These are phyloP conservation scores for Bufotes viridis DNA, from an alignment of 2,797 vertebrate genomes.

Conservation along the genomic window DNA sequence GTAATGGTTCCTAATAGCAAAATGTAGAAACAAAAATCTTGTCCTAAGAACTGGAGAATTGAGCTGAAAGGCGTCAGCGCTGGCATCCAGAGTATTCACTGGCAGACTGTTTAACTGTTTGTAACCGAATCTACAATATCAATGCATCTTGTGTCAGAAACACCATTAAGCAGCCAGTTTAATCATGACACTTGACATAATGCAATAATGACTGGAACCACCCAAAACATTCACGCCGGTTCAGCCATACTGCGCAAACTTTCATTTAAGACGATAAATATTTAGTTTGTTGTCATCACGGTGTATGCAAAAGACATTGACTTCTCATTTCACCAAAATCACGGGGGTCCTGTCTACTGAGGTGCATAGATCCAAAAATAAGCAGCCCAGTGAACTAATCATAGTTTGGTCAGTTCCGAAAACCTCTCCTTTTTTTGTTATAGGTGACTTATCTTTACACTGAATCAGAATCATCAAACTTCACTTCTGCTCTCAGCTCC, in stretches of 20 bases:
- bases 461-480: constrained; percentile 47
- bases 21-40: neutral
- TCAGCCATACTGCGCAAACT: constrained; percentile 37
- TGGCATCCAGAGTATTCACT: neutral
- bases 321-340: constrained; percentile 70
- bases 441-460: constrained; percentile 58
- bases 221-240: constrained; percentile 39
- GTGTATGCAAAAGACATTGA: neutral
- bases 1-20: neutral
- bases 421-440: constrained; percentile 61
- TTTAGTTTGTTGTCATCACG: constrained; percentile 34
- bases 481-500: constrained; percentile 46
- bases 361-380: constrained; percentile 71
- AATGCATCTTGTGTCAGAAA: constrained; percentile 46
- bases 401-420: constrained; percentile 72
- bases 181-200: constrained; percentile 54
- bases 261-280: constrained; percentile 43
- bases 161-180: constrained; percentile 45
- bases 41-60: neutral
- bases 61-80: neutral
- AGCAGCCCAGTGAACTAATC: constrained; percentile 75
- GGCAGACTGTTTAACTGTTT: constrained; percentile 51
- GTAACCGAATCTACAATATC: constrained; percentile 48
- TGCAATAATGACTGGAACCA: constrained; percentile 39
- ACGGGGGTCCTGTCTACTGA: constrained; percentile 71